A percentile compares a stretch with the other conserved stretches of the same genome.
These are phyloP conservation scores for Ornithorhynchus anatinus DNA, from an alignment of 2,113 vertebrate species.

Conservation along the genomic window DNA sequence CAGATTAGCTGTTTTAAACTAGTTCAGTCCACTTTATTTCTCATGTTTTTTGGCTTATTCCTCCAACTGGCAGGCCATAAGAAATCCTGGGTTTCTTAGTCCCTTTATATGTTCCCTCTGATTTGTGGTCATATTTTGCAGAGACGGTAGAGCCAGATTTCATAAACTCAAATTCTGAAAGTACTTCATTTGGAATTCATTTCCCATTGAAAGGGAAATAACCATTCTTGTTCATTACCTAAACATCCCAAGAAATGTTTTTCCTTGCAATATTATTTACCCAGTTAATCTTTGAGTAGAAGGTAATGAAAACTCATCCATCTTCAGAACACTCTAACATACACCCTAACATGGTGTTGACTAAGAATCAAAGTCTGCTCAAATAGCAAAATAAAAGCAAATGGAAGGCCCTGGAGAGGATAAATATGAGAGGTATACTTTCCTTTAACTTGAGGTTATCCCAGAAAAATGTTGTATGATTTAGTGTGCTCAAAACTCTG, in stretches of 20 bases:
- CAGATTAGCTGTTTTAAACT: too few species aligned
- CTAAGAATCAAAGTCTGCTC: constrained; percentile 23
- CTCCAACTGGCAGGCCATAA: too few species aligned
- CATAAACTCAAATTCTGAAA: not conserved
- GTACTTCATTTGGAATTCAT: not conserved
- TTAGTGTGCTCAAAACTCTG: constrained; percentile 24
- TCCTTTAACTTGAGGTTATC: constrained; percentile 14
- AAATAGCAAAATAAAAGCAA: constrained; percentile 49
- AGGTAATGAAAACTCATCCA: constrained; percentile 48
- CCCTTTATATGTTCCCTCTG: too few species aligned
- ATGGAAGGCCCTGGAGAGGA: not conserved
- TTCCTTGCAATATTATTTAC: constrained; percentile 1
- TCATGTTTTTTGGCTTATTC: too few species aligned
- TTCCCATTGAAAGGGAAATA: not conserved
- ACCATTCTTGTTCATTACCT: not conserved
- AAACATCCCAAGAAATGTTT: constrained; percentile 26
- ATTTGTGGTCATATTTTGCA: too few species aligned
- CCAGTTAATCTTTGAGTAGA: constrained; percentile 26
- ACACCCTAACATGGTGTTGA: constrained; percentile 50
- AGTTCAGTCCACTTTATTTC: too few species aligned
- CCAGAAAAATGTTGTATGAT: not conserved
- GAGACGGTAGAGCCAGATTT: too few species aligned
- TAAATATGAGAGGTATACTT: constrained; percentile 27
- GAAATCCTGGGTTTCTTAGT: too few species aligned
- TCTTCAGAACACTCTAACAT: constrained; percentile 48